A percentile compares a stretch with the other conserved stretches of the same genome.
phyloP scores from a whole-genome alignment of 2,888 invertebrate genomes.

The Andrena bicolor region DNA sequence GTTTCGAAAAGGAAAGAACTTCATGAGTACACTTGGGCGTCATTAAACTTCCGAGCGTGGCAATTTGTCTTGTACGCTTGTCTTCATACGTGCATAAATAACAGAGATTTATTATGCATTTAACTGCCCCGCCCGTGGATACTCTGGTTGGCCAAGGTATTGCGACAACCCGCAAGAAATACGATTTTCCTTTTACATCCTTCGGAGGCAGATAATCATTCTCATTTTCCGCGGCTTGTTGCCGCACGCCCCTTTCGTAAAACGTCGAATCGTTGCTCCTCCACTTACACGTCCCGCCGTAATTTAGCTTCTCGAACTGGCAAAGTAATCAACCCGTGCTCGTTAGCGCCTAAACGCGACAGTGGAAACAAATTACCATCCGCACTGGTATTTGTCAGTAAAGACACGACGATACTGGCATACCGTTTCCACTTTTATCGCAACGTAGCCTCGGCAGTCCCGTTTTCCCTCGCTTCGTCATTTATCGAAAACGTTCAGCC shows the following conservation, averaged over 20 bases:
- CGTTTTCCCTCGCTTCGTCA: too few species aligned
- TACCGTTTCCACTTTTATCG: neutral
- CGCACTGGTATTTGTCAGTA: conserved; percentile 18
- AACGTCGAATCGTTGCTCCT: conserved; percentile 10
- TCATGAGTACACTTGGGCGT: neutral
- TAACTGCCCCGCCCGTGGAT: conserved; percentile 35
- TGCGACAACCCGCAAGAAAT: conserved; percentile 50
- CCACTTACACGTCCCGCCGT: conserved; percentile 1
- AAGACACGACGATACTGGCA: neutral
- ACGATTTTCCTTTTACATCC: conserved; percentile 34
- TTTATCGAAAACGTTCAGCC: too few species aligned
- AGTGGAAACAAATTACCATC: conserved; percentile 19
- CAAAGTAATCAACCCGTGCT: conserved; percentile 20
- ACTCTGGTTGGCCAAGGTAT: conserved; percentile 35
- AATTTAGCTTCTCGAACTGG: conserved; percentile 9
- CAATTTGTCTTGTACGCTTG: conserved; percentile 25
- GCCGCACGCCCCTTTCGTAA: conserved; percentile 6
- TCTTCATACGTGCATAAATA: conserved; percentile 45
- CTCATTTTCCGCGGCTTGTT: conserved; percentile 45
- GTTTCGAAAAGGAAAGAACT: neutral
- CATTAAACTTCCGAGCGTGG: neutral
- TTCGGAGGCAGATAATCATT: conserved; percentile 39
- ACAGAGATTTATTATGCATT: conserved; percentile 53
- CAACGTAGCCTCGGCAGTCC: neutral
- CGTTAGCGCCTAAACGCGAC: conserved; percentile 30